These are phyloP conservation scores for Pangasius sanitwongsei DNA, from an alignment of 2,797 vertebrate genomes.

Conservation along the genomic window DNA sequence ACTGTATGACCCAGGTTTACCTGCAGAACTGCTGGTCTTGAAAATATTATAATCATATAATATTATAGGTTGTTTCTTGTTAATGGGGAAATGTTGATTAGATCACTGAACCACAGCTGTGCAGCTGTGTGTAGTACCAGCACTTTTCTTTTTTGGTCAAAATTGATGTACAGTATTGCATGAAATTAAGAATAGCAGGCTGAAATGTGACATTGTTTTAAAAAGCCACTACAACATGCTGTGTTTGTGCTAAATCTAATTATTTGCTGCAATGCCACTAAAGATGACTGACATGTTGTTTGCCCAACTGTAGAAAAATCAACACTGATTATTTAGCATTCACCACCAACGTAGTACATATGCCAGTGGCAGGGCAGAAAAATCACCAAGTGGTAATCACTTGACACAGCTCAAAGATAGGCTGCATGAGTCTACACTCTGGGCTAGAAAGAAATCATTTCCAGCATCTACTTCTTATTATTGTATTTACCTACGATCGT, in stretches of 20 bases:
- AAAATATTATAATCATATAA: conserved; percentile 5
- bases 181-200: background rate
- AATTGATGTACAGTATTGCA: background rate
- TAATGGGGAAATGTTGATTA: background rate
- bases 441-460: background rate
- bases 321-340: conserved; percentile 14
- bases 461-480: background rate
- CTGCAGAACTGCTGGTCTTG: background rate
- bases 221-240: background rate
- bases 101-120: background rate
- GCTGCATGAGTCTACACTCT: background rate
- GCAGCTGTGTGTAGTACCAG: background rate
- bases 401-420: background rate
- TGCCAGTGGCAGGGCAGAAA: background rate
- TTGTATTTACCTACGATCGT: too few relatives aligned
- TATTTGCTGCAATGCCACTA: conserved; percentile 8
- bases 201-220: background rate
- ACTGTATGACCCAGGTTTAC: background rate
- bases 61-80: background rate
- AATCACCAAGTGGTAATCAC: background rate
- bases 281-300: background rate
- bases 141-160: background rate
- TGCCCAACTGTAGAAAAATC: conserved; percentile 18
- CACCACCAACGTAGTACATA: background rate
- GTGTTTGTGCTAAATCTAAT: background rate